Base-by-base conservation (phyloP, 2,797 vertebrate species). In the Tinamus major region DNA sequence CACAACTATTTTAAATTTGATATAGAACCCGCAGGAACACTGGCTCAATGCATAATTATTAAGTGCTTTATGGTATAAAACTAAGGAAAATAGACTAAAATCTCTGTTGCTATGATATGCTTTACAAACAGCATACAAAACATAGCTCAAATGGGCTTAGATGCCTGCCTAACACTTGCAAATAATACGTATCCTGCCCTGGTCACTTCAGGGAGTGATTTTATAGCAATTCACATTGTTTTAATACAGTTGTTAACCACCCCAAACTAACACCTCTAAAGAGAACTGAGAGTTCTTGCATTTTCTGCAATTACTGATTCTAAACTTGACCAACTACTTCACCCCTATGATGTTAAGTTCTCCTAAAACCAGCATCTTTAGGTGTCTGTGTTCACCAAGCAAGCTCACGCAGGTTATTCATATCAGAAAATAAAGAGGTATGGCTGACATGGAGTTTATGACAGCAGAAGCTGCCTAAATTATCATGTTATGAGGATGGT, bases 51-150 rank as follows among this genome's bases (percentile, higher is more conserved):
- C 6, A 49, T 23, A 49, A 68, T 92, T 93, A n/a, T 67, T 61
- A 68, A 79, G 53, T 44, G 51, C 26, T 91, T 90, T 74, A 53
- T 77, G 41, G 72, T 39, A 75, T 55, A 79, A 69, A 85, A 77
- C 31, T 55, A 82, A 74, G 61, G 58, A 82, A 79, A 92, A 77
- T 6, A 86, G 79, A 53, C 56, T 64, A 62, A 80, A 92, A 68
- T 33, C 61, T 84, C 68, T 78, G 33, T 90, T 90, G 82, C 70
- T 90, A 65, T 59, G 72, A 61, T 17, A 58, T 14, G 13, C 29
- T 92, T 93, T 82, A 84, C 23, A 75, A 93, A 87, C 27, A 74
- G 27, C 56, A 77, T 17, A 84, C 26, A 81, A 94, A 92, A 63
- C 61, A 71, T 12, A 93, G 41, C 48, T 68, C 42, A 84, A 24